Evolutionary conservation across 1,140 invertebrate genomes (phyloP).

Genomic region (Drosophila littoralis): DNA sequence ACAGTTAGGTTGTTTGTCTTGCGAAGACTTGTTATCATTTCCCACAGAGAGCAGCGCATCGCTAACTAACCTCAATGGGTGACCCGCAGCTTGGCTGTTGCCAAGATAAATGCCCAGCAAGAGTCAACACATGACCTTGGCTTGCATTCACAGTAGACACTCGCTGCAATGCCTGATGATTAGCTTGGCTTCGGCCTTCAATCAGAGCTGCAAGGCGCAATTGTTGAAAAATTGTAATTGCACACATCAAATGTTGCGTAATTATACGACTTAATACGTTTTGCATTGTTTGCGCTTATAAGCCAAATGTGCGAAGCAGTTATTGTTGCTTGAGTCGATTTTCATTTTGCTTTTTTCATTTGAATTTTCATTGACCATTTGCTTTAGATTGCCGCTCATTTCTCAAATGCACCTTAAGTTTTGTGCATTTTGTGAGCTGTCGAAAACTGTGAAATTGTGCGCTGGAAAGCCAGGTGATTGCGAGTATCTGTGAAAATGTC

Average conservation of each 20-base stretch:
- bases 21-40: constrained; percentile 21
- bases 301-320: constrained; percentile 16
- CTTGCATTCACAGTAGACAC: constrained; percentile 20
- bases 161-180: constrained; percentile 13
- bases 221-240: constrained; percentile 21
- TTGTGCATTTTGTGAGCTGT: constrained; percentile 29
- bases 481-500: constrained; percentile 28
- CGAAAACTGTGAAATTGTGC: constrained; percentile 27
- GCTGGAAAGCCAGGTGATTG: not conserved
- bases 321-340: not conserved
- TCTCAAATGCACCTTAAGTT: constrained; percentile 29
- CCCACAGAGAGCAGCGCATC: not conserved
- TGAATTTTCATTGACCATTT: constrained; percentile 22
- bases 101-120: constrained; percentile 30
- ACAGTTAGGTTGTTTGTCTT: constrained; percentile 9
- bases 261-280: constrained; percentile 7
- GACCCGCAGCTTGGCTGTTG: constrained; percentile 18
- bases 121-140: too few species aligned
- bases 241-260: constrained; percentile 21
- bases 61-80: constrained; percentile 7
- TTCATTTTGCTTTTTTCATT: constrained; percentile 7
- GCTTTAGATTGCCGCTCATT: constrained; percentile 31
- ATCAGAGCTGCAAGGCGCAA: constrained; percentile 10
- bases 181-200: constrained; percentile 23
- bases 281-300: constrained; percentile 22